Evolutionary conservation across 2,888 invertebrate species (phyloP), one percentile per base, ranked within the genome.

Genomic region (Dascillus cervinus): DNA sequence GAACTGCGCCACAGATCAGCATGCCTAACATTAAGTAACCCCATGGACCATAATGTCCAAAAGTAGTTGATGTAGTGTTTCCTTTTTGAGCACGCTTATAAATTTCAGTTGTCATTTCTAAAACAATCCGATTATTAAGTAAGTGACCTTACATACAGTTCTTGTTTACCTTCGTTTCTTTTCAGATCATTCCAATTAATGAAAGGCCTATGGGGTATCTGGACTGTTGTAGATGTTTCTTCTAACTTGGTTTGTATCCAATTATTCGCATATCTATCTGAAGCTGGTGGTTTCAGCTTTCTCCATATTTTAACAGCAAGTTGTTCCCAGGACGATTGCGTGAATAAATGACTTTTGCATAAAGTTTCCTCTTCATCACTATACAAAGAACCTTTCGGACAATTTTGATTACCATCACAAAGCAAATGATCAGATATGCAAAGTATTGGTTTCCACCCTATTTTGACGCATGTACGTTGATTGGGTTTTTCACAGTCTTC

Each of bases 1-100:
- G 67, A 21, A 80, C 73, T 6, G 77, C 75, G 11, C 79, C 79
- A 54, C 79, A 80, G 42, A 80, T 71, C 20, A 81, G 63, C 73
- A 80, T 79, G 28, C 79, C 80, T 30, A 81, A 69, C 59, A 81
- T 77, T 19, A 81, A 66, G 53, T 81, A 81, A 45, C 80, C 80
- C 81, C 81, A 81, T 0, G 81, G 79, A 0, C 81, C 81, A 56
- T 81, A 81, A 31, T 78, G 79, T 36, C 77, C 75, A 41, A 81
- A 61, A 23, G 77, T 77, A 4, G 73, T 73, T 6, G 68, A 66
- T n/a, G n/a, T n/a, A n/a, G n/a, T n/a, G n/a, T n/a, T n/a, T n/a
- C n/a, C n/a, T n/a, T n/a, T n/a, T n/a, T n/a, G n/a, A n/a, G n/a
- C n/a, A n/a, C n/a, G n/a, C n/a, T n/a, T n/a, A n/a, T n/a, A n/a